Evolutionary conservation across 2,888 invertebrate genomes (phyloP), one percentile per base, ranked within the genome.

Genomic region (Lycaena phlaeas): DNA sequence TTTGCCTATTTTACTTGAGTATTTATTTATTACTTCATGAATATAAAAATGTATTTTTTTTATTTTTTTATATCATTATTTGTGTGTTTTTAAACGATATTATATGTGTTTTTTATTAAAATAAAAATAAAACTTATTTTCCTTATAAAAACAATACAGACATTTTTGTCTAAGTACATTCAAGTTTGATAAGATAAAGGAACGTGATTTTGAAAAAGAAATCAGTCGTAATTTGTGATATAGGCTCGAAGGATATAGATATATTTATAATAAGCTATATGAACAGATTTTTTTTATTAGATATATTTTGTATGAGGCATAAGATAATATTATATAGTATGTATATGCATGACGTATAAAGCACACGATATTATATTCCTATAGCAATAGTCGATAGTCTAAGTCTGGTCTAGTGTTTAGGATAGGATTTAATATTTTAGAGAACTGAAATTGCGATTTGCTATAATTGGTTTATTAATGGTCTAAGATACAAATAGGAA

Each of bases 221-320:
- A 62, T 65, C 64, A 70, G 71, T 71, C 72, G 68, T 71, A 59
- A 70, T 72, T 75, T 76, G 77, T 76, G 76, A 76, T 76, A 75
- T 71, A 61, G n/a, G n/a, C n/a, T n/a, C n/a, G n/a, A n/a, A n/a
- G 66, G 40, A 42, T 45, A 30, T 50, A 48, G 41, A 36, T 46
- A 36, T 50, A 49, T 52, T 50, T 49, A 44, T 51, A 50, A 46
- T 44, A 51, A 53, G 53, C 45, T 45, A 45, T 43, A 48, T 44
- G 42, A 40, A 40, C 44, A 45, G 42, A 38, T 46, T 37, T 44
- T 29, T 27, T 41, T 43, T 37, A 14, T 26, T 38, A n/a, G n/a
- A n/a, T n/a, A n/a, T 30, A 46, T 36, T 44, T 34, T 48, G 46
- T 51, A 44, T 43, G 46, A 48, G 46, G 45, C 40, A 42, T 30